Evolutionary conservation across 2,113 vertebrate species (phyloP).

Genomic region (Vombatus ursinus): DNA sequence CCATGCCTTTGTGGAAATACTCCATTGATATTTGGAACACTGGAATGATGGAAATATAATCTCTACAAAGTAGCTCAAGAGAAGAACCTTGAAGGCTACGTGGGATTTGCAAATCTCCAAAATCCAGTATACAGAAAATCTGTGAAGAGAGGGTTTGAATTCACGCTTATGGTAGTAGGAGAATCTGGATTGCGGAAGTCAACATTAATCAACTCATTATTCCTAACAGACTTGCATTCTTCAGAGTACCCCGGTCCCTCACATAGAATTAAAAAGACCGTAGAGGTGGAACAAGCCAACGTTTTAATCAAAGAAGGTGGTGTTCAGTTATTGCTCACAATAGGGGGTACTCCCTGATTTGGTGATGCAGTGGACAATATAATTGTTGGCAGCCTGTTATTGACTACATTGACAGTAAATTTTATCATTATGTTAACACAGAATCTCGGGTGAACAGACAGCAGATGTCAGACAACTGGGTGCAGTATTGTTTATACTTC

Average conservation of each 20-base stretch:
- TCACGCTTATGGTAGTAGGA: constrained; percentile 98
- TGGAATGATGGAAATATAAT: constrained; percentile 82
- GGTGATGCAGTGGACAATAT: too few species aligned
- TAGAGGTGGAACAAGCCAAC: constrained; percentile 88
- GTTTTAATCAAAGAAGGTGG: too few species aligned
- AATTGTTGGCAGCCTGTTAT: constrained; percentile 97
- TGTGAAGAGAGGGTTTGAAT: constrained; percentile 99
- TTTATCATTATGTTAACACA: constrained; percentile 98
- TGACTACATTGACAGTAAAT: constrained; percentile 99
- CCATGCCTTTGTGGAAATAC: constrained; percentile 70
- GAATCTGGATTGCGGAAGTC: constrained; percentile 99
- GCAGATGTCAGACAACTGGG: constrained; percentile 97
- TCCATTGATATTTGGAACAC: constrained; percentile 50
- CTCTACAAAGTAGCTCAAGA: constrained; percentile 95
- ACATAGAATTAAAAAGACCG: constrained; percentile 98
- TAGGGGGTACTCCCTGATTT: too few species aligned
- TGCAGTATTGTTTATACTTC: constrained; percentile 99
- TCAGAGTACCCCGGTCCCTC: constrained; percentile 97
- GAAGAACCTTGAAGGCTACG: constrained; percentile 99
- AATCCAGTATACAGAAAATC: constrained; percentile 99
- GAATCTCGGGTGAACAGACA: constrained; percentile 97
- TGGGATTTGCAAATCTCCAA: constrained; percentile 99
- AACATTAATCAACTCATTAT: constrained; percentile 98
- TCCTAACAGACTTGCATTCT: constrained; percentile 98
- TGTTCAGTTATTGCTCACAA: too few species aligned